Evolutionary conservation across 1,140 invertebrate species (phyloP).

Genomic region (Drosophila murphyi): DNA sequence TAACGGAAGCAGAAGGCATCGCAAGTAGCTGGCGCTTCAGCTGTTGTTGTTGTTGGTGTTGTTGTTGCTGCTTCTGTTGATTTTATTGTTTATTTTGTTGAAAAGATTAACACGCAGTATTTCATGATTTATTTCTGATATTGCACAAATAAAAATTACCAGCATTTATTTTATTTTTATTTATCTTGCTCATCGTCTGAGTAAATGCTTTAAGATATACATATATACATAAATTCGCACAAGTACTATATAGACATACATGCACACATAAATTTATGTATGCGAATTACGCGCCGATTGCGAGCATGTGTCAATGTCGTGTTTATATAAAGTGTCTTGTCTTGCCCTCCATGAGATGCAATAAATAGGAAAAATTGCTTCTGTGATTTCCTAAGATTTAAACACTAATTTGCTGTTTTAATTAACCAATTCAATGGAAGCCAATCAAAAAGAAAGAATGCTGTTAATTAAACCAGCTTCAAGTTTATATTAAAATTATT

Average conservation of each 20-base stretch:
- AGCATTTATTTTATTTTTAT: slow-evolving; percentile 64
- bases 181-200: slow-evolving; percentile 46
- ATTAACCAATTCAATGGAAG: slow-evolving; percentile 1
- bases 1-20: slow-evolving; percentile 56
- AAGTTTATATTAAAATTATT: slow-evolving; percentile 1
- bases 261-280: slow-evolving; percentile 1
- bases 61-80: slow-evolving; percentile 6
- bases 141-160: slow-evolving; percentile 74
- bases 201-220: slow-evolving; percentile 17
- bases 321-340: slow-evolving; percentile 43
- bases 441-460: slow-evolving; percentile 15
- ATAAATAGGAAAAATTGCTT: slow-evolving; percentile 47
- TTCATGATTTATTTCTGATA: slow-evolving; percentile 69
- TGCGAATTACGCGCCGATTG: slow-evolving; percentile 6
- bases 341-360: slow-evolving; percentile 20
- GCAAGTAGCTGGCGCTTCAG: slow-evolving; percentile 31
- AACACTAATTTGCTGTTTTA: slow-evolving; percentile 13
- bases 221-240: slow-evolving; percentile 6
- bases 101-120: slow-evolving; percentile 69
- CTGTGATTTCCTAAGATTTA: slow-evolving; percentile 42
- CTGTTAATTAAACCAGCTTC: slow-evolving; percentile 19
- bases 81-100: slow-evolving; percentile 62
- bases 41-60: slow-evolving; percentile 1
- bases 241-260: slow-evolving; percentile 12
- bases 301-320: slow-evolving; percentile 45